Base-by-base conservation (phyloP, 2,797 vertebrate genomes). In the Acrossocheilus wenchowensis region DNA sequence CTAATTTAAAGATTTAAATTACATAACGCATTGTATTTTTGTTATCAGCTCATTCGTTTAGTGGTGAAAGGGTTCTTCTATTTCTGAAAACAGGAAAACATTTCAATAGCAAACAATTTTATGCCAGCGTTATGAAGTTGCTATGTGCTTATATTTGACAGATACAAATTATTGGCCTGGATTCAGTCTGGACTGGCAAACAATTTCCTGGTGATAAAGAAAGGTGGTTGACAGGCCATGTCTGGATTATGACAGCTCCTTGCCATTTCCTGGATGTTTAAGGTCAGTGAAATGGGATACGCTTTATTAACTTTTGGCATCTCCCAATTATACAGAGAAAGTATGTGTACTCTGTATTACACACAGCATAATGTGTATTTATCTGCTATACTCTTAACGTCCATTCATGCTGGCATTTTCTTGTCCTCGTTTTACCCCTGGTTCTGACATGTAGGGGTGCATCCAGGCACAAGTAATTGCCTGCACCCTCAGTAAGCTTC, bases 281-380 rank as follows among this genome's bases (percentile, higher is more conserved):
- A 91, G 78, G 86, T 90, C 82, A 87, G 48, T 69, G 48, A 89
- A 86, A 90, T 81, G 81, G 36, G 8, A 36, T 30, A 19, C 4
- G 12, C 45, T 87, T 86, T 64, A 50, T n/a, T 64, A 77, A 69
- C 39, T 68, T 45, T 21, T 66, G 77, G 88, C 75, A 78, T 90
- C 91, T 86, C 86, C 87, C 77, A 85, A 90, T 93, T 88, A 90
- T 74, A 86, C 87, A 64, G 90, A 78, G 50, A 62, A 50, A 72
- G 84, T 62, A 91, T 45, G 23, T 81, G 77, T 34, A 17, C 34
- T 72, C 8, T n/a, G 14, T 82, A 41, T 48, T 39, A 43, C 23
- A 66, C 23, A 66, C 19, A 43, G 23, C 2, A 7, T 39, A 36
- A 57, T 36, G 30, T 23, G 15, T 57, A 66, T 85, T 84, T 89